Evolutionary conservation across 2,888 invertebrate species (phyloP).

Genomic region (Lordiphosa andalusiaca): DNA sequence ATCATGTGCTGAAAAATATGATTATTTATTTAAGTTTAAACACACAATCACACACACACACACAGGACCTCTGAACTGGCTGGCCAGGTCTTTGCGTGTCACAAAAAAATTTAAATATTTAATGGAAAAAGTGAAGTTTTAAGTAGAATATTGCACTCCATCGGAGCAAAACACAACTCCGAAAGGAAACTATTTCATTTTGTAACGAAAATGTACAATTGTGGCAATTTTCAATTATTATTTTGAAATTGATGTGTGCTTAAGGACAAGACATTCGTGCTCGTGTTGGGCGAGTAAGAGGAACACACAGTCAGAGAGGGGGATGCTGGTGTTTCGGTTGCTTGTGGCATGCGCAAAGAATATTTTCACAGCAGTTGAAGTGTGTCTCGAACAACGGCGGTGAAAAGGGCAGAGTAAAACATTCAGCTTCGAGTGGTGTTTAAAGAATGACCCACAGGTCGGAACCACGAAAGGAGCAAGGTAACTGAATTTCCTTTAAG

Average conservation of each 20-base stretch:
- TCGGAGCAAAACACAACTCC: too few species aligned
- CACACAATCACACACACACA: constrained; percentile 18
- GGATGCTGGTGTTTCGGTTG: constrained; percentile 6
- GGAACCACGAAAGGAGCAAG: too few species aligned
- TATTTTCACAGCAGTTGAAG: constrained; percentile 51
- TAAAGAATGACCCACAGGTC: constrained; percentile 5
- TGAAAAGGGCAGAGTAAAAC: background rate
- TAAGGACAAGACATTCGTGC: constrained; percentile 58
- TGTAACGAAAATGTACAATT: constrained; percentile 41
- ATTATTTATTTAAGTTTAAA: constrained; percentile 43
- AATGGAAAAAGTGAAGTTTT: constrained; percentile 1
- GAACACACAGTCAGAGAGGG: background rate
- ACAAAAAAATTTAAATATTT: constrained; percentile 47
- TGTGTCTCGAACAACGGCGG: constrained; percentile 27
- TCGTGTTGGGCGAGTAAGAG: constrained; percentile 13
- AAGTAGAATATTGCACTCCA: background rate
- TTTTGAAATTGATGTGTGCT: constrained; percentile 71
- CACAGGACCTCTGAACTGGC: background rate
- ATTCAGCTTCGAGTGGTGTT: background rate
- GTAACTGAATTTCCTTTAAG: too few species aligned
- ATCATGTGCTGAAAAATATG: constrained; percentile 1
- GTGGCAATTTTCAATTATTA: constrained; percentile 74
- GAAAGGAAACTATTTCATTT: too few species aligned
- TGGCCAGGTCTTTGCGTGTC: constrained; percentile 42
- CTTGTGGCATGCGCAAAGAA: constrained; percentile 41